Percentiles rank a stretch among this genome's conserved stretches.
These are phyloP conservation scores for Heterodera filipjevi DNA, from an alignment of 2,888 invertebrate genomes.

Conservation along the genomic window DNA sequence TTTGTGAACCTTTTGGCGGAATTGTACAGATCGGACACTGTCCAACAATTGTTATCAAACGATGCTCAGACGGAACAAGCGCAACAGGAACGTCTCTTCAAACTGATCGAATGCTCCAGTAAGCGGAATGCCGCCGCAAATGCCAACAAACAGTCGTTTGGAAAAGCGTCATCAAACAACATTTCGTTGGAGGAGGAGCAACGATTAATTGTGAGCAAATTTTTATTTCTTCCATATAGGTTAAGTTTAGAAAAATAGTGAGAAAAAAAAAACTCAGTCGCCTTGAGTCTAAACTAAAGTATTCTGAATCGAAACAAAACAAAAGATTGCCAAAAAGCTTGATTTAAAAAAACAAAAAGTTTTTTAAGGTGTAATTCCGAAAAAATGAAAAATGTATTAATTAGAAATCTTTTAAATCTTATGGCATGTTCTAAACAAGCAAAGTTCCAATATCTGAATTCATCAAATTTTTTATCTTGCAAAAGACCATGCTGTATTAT, in stretches of 20 bases:
- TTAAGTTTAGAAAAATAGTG: not conserved
- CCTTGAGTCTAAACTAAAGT: too few species aligned
- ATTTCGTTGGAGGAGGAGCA: conserved; percentile 29
- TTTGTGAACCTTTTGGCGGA: conserved; percentile 51
- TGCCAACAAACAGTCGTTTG: not conserved
- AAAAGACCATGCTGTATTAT: too few species aligned
- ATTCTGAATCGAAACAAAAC: too few species aligned
- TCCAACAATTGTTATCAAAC: conserved; percentile 3
- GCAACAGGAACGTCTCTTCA: not conserved
- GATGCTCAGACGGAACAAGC: not conserved
- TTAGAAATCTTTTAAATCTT: too few species aligned
- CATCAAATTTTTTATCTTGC: too few species aligned
- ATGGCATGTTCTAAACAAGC: too few species aligned
- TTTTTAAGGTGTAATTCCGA: too few species aligned
- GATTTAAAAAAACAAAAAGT: too few species aligned
- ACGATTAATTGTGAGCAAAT: conserved; percentile 4
- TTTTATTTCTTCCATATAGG: not conserved
- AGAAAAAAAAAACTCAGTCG: too few species aligned
- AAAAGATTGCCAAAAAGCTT: too few species aligned
- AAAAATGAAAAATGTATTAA: too few species aligned
- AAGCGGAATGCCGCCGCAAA: not conserved
- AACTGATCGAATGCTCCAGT: not conserved
- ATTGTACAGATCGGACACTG: conserved; percentile 47
- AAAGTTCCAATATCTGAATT: too few species aligned
- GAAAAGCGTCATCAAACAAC: not conserved